Percentiles rank a stretch among this genome's conserved stretches.
phyloP scores from a whole-genome alignment of 1,140 invertebrate genomes.

The Aethina tumida region DNA sequence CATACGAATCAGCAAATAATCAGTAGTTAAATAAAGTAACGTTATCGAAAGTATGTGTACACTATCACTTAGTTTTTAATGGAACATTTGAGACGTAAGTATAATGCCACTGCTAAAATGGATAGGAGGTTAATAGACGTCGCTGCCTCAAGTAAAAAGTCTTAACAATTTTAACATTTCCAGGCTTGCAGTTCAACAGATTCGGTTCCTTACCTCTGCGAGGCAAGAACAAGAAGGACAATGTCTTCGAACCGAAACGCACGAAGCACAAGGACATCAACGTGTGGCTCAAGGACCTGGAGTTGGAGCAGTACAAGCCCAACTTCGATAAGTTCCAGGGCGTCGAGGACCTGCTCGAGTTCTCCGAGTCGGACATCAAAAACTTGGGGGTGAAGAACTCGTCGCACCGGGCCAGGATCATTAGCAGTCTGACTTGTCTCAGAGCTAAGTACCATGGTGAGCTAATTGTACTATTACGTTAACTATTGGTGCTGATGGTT shows the following conservation, averaged over 20 bases:
- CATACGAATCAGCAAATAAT: no score
- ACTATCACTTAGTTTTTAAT: not conserved
- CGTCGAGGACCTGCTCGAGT: conserved; percentile 47
- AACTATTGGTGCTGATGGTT: not conserved
- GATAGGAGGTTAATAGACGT: not conserved
- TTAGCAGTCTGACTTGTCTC: conserved; percentile 51
- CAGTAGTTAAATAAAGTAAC: not conserved
- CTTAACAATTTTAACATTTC: conserved; percentile 9
- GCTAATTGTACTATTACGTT: conserved; percentile 3
- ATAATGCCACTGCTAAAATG: not conserved
- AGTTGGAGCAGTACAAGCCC: conserved; percentile 36
- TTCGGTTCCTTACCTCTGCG: conserved; percentile 29
- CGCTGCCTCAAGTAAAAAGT: not conserved
- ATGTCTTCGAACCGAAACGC: conserved; percentile 8
- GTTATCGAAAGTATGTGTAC: not conserved
- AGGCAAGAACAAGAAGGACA: conserved; percentile 20
- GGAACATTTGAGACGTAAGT: not conserved
- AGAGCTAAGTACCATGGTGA: conserved; percentile 44
- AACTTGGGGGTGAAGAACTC: conserved; percentile 49
- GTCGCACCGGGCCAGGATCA: conserved; percentile 49
- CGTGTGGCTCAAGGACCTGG: conserved; percentile 37
- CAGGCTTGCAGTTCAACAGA: conserved; percentile 26
- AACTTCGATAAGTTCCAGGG: conserved; percentile 40
- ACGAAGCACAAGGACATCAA: conserved; percentile 36
- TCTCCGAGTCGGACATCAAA: conserved; percentile 49